Conservation (phyloP, 2,797 vertebrate species). For the Sebastes dallii region DNA sequence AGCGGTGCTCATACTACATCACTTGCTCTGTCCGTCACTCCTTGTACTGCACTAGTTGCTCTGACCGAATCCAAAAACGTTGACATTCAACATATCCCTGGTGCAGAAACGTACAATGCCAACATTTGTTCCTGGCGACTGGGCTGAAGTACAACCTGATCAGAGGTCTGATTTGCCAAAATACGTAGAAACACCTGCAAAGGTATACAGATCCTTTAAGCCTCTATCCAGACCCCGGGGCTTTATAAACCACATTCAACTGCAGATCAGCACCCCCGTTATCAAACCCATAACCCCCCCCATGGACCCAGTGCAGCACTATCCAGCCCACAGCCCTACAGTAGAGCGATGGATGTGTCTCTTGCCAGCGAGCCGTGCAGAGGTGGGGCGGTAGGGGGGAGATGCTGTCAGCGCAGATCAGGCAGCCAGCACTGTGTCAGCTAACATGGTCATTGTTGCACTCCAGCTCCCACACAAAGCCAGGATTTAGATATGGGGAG, state of each 20-base stretch:
- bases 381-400: background rate
- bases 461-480: constrained; percentile 60
- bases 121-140: background rate
- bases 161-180: background rate
- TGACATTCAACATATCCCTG: background rate
- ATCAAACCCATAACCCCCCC: background rate
- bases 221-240: background rate
- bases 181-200: background rate
- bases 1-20: background rate
- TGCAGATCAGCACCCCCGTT: background rate
- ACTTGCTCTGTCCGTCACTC: background rate
- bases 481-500: constrained; percentile 64
- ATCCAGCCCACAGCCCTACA: background rate
- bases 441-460: constrained; percentile 70
- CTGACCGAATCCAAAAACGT: background rate
- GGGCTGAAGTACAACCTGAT: background rate
- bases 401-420: constrained; percentile 61
- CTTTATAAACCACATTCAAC: background rate
- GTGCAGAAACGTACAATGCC: background rate
- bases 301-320: background rate
- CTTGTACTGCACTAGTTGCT: background rate
- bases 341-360: background rate
- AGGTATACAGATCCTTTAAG: background rate
- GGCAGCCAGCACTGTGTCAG: constrained; percentile 64
- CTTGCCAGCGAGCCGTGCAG: constrained; percentile 4